phyloP scores from a whole-genome alignment of 2,113 vertebrate species.

The Desmodus rotundus region DNA sequence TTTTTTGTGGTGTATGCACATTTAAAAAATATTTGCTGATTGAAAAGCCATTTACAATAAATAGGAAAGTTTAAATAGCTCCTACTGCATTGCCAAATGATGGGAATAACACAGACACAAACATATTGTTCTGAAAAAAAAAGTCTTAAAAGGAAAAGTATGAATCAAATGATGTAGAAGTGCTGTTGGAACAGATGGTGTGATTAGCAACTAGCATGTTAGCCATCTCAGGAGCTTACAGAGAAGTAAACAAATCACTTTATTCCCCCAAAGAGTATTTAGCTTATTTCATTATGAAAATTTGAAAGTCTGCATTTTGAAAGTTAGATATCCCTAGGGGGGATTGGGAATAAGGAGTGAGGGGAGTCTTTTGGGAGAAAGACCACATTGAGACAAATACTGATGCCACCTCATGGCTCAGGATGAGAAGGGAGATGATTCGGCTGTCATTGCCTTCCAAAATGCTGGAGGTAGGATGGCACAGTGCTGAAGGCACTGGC shows the following conservation, averaged over 20 bases:
- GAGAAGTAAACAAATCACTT: slow-evolving; percentile 85
- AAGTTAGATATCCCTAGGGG: slow-evolving; percentile 45
- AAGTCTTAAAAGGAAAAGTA: slow-evolving; percentile 82
- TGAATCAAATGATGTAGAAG: slow-evolving; percentile 83
- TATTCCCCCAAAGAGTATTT: slow-evolving; percentile 79
- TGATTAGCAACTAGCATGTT: slow-evolving; percentile 86
- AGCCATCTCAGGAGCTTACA: slow-evolving; percentile 86
- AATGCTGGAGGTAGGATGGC: neutral
- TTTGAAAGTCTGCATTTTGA: slow-evolving; percentile 70
- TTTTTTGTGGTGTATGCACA: slow-evolving; percentile 81
- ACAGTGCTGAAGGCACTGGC: rapidly evolving
- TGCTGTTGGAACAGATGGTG: slow-evolving; percentile 84
- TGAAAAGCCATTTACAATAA: slow-evolving; percentile 84
- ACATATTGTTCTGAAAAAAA: slow-evolving; percentile 86
- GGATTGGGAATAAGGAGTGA: slow-evolving; percentile 13
- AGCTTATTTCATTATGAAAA: slow-evolving; percentile 79
- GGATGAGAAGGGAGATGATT: neutral
- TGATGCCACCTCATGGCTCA: neutral
- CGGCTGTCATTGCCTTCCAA: neutral
- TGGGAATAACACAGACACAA: slow-evolving; percentile 84
- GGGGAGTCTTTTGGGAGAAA: neutral
- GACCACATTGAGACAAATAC: neutral
- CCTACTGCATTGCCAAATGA: slow-evolving; percentile 84
- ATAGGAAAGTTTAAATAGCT: slow-evolving; percentile 86
- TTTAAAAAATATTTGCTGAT: slow-evolving; percentile 85